These are phyloP conservation scores for Zalophus californianus DNA, from an alignment of 2,797 vertebrate species.

Conservation along the genomic window DNA sequence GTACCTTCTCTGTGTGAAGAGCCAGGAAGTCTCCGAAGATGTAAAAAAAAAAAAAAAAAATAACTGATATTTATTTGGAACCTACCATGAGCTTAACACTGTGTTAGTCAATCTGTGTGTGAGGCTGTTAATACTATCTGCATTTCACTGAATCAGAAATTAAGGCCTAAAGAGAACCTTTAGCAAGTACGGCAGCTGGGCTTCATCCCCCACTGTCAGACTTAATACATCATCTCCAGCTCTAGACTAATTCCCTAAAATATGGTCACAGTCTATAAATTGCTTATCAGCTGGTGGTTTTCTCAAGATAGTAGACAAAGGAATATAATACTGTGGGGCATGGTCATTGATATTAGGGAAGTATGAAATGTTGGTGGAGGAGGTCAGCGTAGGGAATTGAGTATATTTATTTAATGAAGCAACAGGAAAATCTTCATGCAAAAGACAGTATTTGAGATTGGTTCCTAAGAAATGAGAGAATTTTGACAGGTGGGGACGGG, in stretches of 20 bases:
- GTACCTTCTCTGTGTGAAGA: not conserved
- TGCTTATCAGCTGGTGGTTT: not conserved
- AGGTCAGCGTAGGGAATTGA: not conserved
- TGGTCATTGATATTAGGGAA: not conserved
- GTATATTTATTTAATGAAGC: not conserved
- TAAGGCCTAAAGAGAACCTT: not conserved
- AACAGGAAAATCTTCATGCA: not conserved
- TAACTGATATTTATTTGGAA: not conserved
- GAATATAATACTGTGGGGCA: not conserved
- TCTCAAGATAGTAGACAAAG: not conserved
- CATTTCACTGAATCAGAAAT: conserved; percentile 37
- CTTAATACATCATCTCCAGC: not conserved
- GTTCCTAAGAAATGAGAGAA: conserved; percentile 1
- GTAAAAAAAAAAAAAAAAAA: not conserved
- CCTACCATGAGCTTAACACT: conserved; percentile 17
- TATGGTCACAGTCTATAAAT: not conserved
- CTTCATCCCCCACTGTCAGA: not conserved
- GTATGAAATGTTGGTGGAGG: not conserved
- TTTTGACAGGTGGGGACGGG: not conserved
- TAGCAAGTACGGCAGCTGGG: not conserved
- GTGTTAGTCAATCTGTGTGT: not conserved
- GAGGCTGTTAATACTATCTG: not conserved
- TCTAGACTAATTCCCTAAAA: not conserved
- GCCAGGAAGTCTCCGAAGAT: not conserved
- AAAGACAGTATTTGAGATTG: not conserved